Evolutionary conservation across 1,140 invertebrate species (phyloP).

Genomic region (Scaptomyza montana): DNA sequence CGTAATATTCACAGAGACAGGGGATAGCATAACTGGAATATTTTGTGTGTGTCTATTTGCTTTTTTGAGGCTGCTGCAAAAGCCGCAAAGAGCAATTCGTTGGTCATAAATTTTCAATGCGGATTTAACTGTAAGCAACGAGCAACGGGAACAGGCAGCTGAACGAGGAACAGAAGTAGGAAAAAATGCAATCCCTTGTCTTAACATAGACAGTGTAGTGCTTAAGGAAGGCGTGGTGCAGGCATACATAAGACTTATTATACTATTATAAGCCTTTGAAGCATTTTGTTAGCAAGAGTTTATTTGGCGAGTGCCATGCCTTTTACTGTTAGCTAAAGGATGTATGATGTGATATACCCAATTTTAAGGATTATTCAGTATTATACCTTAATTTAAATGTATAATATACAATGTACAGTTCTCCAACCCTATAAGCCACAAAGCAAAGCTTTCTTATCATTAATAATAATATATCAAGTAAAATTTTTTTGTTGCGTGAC

Average conservation of each 20-base stretch:
- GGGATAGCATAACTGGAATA: constrained; percentile 33
- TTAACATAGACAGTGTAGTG: background rate
- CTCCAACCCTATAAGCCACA: no score
- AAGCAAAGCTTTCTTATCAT: no score
- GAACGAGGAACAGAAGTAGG: background rate
- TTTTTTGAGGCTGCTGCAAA: constrained; percentile 15
- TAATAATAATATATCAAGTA: no score
- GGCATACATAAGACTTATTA: constrained; percentile 54
- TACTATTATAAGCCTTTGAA: constrained; percentile 27
- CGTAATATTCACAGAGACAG: constrained; percentile 20
- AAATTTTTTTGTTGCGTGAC: no score
- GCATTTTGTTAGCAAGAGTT: constrained; percentile 31
- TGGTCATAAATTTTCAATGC: constrained; percentile 62
- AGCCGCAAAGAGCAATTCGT: constrained; percentile 65
- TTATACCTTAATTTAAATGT: no score
- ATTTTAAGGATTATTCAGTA: no score
- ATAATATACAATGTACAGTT: no score
- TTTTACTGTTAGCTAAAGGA: background rate
- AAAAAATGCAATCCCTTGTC: constrained; percentile 56
- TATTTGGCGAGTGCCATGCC: constrained; percentile 15
- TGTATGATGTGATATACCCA: background rate
- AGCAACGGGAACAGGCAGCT: constrained; percentile 12
- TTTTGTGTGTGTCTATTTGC: constrained; percentile 36
- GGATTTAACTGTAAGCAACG: constrained; percentile 56
- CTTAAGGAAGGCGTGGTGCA: constrained; percentile 5